Evolutionary conservation across 2,888 invertebrate genomes (phyloP), one percentile per base, ranked within the genome.

Genomic region (Malthinus flaveolus): DNA sequence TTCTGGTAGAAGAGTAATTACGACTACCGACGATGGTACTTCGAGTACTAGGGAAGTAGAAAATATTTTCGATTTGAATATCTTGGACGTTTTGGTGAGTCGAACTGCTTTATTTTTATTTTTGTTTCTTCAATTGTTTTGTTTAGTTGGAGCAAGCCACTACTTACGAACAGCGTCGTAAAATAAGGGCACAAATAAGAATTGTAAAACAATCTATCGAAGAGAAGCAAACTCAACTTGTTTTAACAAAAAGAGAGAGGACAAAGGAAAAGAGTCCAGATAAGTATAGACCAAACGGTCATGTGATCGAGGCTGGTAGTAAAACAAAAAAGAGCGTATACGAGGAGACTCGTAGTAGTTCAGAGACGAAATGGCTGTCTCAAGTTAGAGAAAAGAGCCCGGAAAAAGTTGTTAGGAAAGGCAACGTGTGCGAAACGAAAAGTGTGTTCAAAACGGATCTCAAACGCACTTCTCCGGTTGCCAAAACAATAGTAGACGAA

Each of bases 171-270:
- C 84, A 90, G 70, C 81, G 92, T 66, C 84, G 90, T 62, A 84
- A 89, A 65, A 89, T 93, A 53, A 83, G 92, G 61, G 84, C 89
- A 1, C 91, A 91, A 77, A 90, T 92, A 60, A 83, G 91, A 62
- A 75, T 88, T 11, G 87, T 90, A 7, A 88, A 86, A 73, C 87
- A 87, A 68, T 80, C 84, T 64, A 80, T 81, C 44, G 62, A 71
- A 7, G 78, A 78, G 64, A 75, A 73, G 34, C 23, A 23, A 23
- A 23, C 5, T 23, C 23, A 23, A 23, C 23, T 23, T 23, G 75
- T 67, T 55, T 61, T 75, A 8, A 64, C 66, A 10, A 71, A 69
- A 58, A 67, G 61, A 36, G 49, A 48, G 2, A 55, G 39, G 39
- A 57, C 36, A 33, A 49, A 15, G 69, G 68, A 49, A 78, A 71